These are phyloP conservation scores for Lophura swinhoii DNA, from an alignment of 2,797 vertebrate genomes.

Conservation along the genomic window DNA sequence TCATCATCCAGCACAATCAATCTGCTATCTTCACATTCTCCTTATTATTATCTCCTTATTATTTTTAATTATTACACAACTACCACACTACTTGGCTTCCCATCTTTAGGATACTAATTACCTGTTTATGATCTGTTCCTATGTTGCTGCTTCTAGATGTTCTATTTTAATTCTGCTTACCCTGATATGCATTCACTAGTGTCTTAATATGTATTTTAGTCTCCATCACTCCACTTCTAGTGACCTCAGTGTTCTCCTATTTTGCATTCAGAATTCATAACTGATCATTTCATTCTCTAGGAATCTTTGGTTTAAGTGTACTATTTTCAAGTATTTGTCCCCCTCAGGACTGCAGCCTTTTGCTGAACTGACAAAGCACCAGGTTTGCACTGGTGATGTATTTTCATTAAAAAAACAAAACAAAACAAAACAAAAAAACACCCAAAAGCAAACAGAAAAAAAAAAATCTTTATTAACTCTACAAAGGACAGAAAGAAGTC, in stretches of 20 bases:
- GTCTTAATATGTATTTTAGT: neutral
- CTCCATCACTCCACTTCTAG: neutral
- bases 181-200: neutral
- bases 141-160: neutral
- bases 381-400: neutral
- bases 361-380: conserved; percentile 13
- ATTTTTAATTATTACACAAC: conserved; percentile 35
- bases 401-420: neutral
- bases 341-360: neutral
- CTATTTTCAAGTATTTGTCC: neutral
- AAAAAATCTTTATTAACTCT: neutral
- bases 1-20: neutral
- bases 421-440: neutral
- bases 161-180: neutral
- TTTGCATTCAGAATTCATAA: conserved; percentile 27
- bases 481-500: neutral
- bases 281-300: conserved; percentile 13
- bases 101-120: conserved; percentile 19
- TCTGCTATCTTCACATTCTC: neutral
- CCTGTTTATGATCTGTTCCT: conserved; percentile 43
- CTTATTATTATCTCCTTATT: conserved; percentile 25
- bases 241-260: neutral
- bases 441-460: neutral
- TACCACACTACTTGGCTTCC: neutral
- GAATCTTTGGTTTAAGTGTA: neutral